A percentile compares a stretch with the other conserved stretches of the same genome.
These are phyloP conservation scores for Agraylea sexmaculata DNA, from an alignment of 1,140 invertebrate genomes.

Conservation along the genomic window DNA sequence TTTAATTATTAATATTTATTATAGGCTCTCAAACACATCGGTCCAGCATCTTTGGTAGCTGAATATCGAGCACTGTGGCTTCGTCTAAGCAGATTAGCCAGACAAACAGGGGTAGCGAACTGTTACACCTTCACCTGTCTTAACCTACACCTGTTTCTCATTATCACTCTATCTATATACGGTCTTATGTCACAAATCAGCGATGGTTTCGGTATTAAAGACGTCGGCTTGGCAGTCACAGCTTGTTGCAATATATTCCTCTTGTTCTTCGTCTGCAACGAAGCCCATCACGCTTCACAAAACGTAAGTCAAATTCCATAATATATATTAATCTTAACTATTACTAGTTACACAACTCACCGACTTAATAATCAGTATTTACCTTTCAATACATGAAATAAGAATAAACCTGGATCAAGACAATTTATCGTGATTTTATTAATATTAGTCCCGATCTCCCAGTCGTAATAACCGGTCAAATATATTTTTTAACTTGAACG, in stretches of 20 bases:
- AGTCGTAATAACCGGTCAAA: too few species aligned
- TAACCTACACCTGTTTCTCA: slow-evolving; percentile 52
- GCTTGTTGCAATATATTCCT: slow-evolving; percentile 46
- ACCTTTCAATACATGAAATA: too few species aligned
- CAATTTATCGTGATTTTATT: too few species aligned
- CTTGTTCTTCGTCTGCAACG: slow-evolving; percentile 53
- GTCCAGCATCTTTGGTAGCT: slow-evolving; percentile 48
- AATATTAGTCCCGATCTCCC: too few species aligned
- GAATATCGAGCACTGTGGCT: slow-evolving; percentile 53
- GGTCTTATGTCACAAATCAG: slow-evolving; percentile 54
- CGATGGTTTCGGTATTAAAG: slow-evolving; percentile 52
- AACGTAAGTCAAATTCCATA: slow-evolving; percentile 36
- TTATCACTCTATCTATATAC: slow-evolving; percentile 55
- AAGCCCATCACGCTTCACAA: slow-evolving; percentile 52
- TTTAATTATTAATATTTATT: too few species aligned
- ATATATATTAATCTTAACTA: neutral
- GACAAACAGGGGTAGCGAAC: slow-evolving; percentile 47
- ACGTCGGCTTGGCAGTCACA: slow-evolving; percentile 51
- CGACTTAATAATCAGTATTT: too few species aligned
- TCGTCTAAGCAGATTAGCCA: slow-evolving; percentile 46
- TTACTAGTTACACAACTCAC: too few species aligned
- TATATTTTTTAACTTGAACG: too few species aligned
- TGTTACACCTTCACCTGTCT: slow-evolving; percentile 51
- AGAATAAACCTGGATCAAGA: too few species aligned
- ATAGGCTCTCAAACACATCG: slow-evolving; percentile 47